phyloP scores from a whole-genome alignment of 1,140 invertebrate genomes.

The Caerostris extrusa region DNA sequence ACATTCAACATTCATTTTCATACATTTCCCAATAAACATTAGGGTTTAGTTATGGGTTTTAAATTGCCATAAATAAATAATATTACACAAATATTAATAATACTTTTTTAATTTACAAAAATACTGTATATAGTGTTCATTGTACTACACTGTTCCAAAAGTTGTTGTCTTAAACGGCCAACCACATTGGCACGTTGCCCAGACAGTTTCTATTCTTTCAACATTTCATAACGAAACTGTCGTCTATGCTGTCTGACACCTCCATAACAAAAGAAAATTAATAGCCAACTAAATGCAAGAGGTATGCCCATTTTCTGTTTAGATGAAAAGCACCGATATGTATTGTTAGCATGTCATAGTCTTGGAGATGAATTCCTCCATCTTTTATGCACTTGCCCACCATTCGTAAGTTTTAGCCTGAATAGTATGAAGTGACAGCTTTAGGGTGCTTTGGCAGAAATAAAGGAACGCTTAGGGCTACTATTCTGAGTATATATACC shows the following conservation, averaged over 20 bases:
- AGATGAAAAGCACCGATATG: slow-evolving; percentile 34
- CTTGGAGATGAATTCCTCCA: neutral
- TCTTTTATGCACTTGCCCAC: slow-evolving; percentile 35
- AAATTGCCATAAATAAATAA: too few species aligned
- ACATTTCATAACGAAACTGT: slow-evolving; percentile 32
- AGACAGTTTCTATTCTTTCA: slow-evolving; percentile 24
- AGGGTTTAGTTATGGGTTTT: too few species aligned
- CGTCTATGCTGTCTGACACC: neutral
- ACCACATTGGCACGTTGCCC: slow-evolving; percentile 35
- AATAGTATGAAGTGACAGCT: slow-evolving; percentile 41
- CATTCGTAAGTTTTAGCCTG: slow-evolving; percentile 33
- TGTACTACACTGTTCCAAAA: neutral
- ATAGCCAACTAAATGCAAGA: slow-evolving; percentile 4
- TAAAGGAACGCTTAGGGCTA: slow-evolving; percentile 17
- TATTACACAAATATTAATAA: neutral
- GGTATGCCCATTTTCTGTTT: slow-evolving; percentile 30
- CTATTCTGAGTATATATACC: slow-evolving; percentile 31
- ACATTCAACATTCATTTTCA: too few species aligned
- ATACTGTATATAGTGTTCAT: neutral
- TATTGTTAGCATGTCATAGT: slow-evolving; percentile 18
- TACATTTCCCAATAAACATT: too few species aligned
- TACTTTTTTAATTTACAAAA: neutral
- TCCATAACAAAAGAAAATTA: slow-evolving; percentile 57
- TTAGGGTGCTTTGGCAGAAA: neutral
- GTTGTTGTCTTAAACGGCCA: neutral